Evolutionary conservation across 2,113 vertebrate species (phyloP).

Genomic region (Acanthisitta chloris): DNA sequence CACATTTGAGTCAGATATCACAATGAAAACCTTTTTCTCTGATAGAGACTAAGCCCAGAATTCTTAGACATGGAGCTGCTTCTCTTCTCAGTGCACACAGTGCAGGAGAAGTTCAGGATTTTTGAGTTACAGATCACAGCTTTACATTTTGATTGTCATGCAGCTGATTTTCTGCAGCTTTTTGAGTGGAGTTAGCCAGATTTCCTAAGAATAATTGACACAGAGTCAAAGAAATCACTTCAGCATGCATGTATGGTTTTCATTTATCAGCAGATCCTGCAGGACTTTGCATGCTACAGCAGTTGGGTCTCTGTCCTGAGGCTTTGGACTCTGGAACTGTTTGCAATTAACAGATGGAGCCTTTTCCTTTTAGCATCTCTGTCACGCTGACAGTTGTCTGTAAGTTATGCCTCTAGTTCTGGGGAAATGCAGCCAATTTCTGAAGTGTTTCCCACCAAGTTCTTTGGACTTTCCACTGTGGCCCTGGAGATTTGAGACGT

Average conservation of each 20-base stretch:
- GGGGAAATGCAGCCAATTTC: neutral
- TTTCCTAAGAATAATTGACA: neutral
- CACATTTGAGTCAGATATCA: neutral
- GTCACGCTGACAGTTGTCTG: neutral
- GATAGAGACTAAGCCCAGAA: neutral
- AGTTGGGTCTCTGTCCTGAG: neutral
- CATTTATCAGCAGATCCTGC: neutral
- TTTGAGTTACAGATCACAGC: neutral
- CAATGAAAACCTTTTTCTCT: neutral
- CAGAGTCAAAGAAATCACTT: neutral
- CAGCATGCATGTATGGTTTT: neutral
- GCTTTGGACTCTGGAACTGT: neutral
- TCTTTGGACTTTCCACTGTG: neutral
- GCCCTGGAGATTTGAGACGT: neutral
- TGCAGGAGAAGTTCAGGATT: neutral
- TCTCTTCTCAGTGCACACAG: neutral
- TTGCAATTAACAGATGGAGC: neutral
- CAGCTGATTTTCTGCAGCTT: neutral
- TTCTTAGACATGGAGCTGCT: neutral
- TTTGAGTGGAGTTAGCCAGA: neutral
- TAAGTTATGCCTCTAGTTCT: neutral
- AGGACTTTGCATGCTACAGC: neutral
- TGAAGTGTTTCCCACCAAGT: neutral
- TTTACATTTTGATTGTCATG: neutral
- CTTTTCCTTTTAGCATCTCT: neutral